Evolutionary conservation across 2,797 vertebrate genomes (phyloP).

Genomic region (Girardinus metallicus): DNA sequence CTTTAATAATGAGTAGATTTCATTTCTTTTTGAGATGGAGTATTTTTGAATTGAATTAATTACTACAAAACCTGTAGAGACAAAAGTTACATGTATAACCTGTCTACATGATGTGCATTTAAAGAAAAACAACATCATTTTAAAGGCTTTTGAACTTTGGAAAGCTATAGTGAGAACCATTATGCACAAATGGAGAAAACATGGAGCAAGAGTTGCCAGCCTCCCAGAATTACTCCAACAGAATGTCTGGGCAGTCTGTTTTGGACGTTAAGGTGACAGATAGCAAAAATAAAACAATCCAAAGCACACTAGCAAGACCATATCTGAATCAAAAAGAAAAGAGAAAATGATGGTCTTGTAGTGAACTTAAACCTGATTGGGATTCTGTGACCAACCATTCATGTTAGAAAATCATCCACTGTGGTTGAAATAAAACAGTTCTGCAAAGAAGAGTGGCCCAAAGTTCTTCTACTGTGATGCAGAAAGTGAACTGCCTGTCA

Average conservation of each 20-base stretch:
- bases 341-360: background rate
- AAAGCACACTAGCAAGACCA: background rate
- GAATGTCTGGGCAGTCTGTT: background rate
- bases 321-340: background rate
- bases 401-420: background rate
- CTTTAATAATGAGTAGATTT: no score
- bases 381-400: background rate
- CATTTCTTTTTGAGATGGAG: no score
- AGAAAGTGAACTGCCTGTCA: background rate
- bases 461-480: background rate
- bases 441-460: background rate
- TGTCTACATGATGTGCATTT: no score
- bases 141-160: no score
- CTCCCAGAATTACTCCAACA: background rate
- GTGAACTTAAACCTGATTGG: background rate
- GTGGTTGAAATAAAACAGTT: no score
- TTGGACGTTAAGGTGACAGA: background rate
- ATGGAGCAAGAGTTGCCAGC: background rate
- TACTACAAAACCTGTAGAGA: no score
- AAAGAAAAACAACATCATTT: no score
- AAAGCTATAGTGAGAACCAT: background rate
- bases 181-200: background rate
- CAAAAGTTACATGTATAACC: no score
- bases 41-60: no score
- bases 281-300: background rate